Conservation (phyloP, 2,888 invertebrate species). For the Drepana falcataria region DNA sequence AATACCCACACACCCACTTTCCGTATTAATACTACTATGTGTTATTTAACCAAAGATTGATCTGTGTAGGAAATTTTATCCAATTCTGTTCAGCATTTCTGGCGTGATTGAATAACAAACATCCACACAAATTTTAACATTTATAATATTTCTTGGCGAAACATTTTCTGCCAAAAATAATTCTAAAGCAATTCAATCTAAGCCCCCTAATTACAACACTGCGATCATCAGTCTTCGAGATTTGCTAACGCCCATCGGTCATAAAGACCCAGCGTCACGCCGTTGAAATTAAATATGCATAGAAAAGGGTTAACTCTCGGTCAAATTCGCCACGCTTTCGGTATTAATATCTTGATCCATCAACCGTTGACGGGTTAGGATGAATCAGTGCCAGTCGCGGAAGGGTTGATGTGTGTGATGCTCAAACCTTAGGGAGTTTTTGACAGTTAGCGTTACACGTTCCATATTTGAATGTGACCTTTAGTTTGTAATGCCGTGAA, state of each 20-base stretch:
- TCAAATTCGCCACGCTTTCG: conserved; percentile 72
- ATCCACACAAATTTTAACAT: too few species aligned
- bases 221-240: conserved; percentile 30
- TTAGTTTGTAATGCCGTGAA: too few species aligned
- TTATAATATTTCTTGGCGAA: too few species aligned
- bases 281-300: conserved; percentile 57
- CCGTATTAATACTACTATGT: too few species aligned
- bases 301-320: conserved; percentile 64
- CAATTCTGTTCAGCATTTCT: too few species aligned
- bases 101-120: too few species aligned
- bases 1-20: too few species aligned
- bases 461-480: too few species aligned
- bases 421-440: conserved; percentile 26
- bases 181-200: conserved; percentile 6
- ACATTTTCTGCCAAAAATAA: conserved; percentile 8
- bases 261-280: conserved; percentile 39
- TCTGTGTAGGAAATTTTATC: too few species aligned
- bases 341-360: conserved; percentile 78
- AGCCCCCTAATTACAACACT: conserved; percentile 21
- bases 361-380: conserved; percentile 71
- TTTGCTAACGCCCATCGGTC: conserved; percentile 46
- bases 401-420: conserved; percentile 42
- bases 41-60: too few species aligned
- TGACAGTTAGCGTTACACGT: not conserved
- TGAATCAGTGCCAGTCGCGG: conserved; percentile 59